Evolutionary conservation across 1,140 invertebrate species (phyloP).

Genomic region (Dryas iulia): DNA sequence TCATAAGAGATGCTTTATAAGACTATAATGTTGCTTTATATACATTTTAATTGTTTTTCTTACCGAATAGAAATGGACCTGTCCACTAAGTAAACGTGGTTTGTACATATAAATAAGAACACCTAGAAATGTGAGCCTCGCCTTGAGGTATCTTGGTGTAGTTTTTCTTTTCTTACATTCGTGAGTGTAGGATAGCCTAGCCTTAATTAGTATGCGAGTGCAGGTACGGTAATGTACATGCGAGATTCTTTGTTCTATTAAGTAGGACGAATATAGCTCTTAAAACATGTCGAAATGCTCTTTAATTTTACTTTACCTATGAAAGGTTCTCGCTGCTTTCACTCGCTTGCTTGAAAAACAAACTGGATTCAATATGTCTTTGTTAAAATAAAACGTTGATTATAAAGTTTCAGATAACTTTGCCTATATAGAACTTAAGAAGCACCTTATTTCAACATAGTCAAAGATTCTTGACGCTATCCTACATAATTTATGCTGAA

Average conservation of each 20-base stretch:
- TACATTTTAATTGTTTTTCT: not conserved
- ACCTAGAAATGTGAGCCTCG: slow-evolving; percentile 19
- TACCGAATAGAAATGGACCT: not conserved
- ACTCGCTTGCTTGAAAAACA: not conserved
- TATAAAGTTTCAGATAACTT: not conserved
- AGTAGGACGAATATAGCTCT: slow-evolving; percentile 19
- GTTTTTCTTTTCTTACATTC: slow-evolving; percentile 29
- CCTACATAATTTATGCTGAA: not conserved
- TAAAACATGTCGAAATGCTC: slow-evolving; percentile 20
- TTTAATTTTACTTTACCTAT: not conserved
- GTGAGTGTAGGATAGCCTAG: slow-evolving; percentile 31
- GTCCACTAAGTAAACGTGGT: slow-evolving; percentile 11
- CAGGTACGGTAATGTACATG: slow-evolving; percentile 21
- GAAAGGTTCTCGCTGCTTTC: not conserved
- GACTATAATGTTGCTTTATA: not conserved
- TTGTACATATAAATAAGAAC: slow-evolving; percentile 9
- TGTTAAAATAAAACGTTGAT: not conserved
- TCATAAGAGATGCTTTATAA: too few relatives aligned
- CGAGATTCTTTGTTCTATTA: slow-evolving; percentile 31
- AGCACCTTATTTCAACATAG: not conserved
- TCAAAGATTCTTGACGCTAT: not conserved
- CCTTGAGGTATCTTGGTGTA: slow-evolving; percentile 12
- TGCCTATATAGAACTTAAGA: not conserved
- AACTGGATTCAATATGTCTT: not conserved
- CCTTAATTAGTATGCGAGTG: slow-evolving; percentile 39